Percentiles rank a stretch among this genome's conserved stretches.
Conservation (phyloP, 2,113 vertebrate genomes). For the Mesitornis unicolor region DNA sequence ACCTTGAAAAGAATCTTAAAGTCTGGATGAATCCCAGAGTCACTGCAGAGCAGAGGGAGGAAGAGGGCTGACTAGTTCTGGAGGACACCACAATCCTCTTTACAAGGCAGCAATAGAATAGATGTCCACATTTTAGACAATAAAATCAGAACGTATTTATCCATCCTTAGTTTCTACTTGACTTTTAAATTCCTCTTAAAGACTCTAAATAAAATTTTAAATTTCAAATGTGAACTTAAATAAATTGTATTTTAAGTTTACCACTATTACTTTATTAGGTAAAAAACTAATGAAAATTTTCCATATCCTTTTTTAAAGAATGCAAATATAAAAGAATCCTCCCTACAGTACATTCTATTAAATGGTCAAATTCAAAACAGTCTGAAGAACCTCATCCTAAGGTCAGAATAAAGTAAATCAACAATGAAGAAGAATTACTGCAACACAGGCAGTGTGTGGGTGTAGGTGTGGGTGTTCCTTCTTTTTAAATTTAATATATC, state of each 20-base stretch:
- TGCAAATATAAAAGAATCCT: not conserved
- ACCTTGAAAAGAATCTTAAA: not conserved
- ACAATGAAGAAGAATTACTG: not conserved
- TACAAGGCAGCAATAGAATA: not conserved
- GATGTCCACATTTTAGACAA: not conserved
- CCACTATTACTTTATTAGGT: not conserved
- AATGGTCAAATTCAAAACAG: not conserved
- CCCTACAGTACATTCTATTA: not conserved
- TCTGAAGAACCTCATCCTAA: not conserved
- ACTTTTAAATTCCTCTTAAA: not conserved
- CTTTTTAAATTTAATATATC: constrained; percentile 27
- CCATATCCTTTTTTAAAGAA: not conserved
- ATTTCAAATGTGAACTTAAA: not conserved
- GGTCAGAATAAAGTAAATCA: not conserved
- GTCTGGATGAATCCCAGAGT: not conserved
- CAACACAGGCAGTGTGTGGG: not conserved
- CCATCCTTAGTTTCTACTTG: not conserved
- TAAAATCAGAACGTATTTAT: not conserved
- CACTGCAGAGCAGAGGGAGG: not conserved
- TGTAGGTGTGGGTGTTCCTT: not conserved
- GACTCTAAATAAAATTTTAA: not conserved
- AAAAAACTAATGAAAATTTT: not conserved
- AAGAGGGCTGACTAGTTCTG: not conserved
- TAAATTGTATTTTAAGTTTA: not conserved
- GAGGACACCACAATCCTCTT: not conserved